phyloP scores from a whole-genome alignment of 2,113 vertebrate genomes.

The Regulus satrapa region DNA sequence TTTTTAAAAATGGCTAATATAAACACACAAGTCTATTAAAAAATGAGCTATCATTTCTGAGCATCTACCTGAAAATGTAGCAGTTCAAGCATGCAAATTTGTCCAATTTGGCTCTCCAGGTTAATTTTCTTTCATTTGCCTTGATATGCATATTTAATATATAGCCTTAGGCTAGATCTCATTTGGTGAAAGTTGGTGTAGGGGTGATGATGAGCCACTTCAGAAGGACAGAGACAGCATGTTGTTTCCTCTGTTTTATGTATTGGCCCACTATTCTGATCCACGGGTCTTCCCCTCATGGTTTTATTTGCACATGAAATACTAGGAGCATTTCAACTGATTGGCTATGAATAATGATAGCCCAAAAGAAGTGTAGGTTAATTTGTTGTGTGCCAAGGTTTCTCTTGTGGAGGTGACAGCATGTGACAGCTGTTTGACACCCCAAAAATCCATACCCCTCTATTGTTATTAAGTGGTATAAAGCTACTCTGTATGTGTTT shows the following conservation, averaged over 20 bases:
- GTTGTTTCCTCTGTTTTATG: constrained; percentile 81
- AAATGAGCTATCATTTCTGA: constrained; percentile 28
- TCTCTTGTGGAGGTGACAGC: constrained; percentile 76
- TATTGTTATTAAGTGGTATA: constrained; percentile 68
- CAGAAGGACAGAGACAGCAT: constrained; percentile 81
- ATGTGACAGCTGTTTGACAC: constrained; percentile 81
- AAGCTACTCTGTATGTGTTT: constrained; percentile 25
- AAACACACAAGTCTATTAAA: not conserved
- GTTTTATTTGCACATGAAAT: constrained; percentile 93
- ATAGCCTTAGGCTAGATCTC: constrained; percentile 89
- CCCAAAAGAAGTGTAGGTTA: constrained; percentile 76
- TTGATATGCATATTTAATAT: constrained; percentile 99
- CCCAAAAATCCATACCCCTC: constrained; percentile 74
- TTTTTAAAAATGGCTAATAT: not conserved
- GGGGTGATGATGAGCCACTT: constrained; percentile 88
- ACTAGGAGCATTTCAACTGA: constrained; percentile 75
- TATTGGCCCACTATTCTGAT: constrained; percentile 79
- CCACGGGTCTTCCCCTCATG: constrained; percentile 72
- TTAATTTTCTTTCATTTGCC: constrained; percentile 92
- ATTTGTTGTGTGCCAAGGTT: constrained; percentile 74
- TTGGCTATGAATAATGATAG: constrained; percentile 78
- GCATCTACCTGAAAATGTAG: constrained; percentile 60
- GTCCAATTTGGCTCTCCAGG: constrained; percentile 85
- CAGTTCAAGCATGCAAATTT: constrained; percentile 80
- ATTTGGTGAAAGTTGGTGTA: constrained; percentile 88